Percentiles rank a stretch among this genome's conserved stretches.
Conservation (phyloP, 2,113 vertebrate species). For the Pedetes capensis region DNA sequence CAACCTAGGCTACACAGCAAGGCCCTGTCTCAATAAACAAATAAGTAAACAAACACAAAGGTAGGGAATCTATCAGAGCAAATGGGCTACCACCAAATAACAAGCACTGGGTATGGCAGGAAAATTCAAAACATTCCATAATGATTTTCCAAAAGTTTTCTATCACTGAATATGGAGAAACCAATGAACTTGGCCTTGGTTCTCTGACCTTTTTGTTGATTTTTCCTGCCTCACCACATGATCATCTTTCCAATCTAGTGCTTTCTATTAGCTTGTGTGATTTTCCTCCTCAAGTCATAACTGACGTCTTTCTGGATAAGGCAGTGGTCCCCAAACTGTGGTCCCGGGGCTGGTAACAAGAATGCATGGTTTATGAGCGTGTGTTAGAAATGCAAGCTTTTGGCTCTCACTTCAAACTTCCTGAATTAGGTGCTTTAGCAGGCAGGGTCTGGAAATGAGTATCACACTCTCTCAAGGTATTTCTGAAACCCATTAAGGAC, state of each 20-base stretch:
- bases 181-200: neutral
- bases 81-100: neutral
- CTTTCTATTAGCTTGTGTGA: neutral
- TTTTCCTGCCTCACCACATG: too few species aligned
- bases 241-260: too few species aligned
- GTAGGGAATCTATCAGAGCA: neutral
- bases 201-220: neutral
- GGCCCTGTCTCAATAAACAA: neutral
- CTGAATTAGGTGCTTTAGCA: fast-evolving
- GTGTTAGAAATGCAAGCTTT: too few species aligned
- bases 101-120: too few species aligned
- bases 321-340: neutral
- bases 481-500: neutral
- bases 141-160: neutral
- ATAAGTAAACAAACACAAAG: neutral
- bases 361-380: fast-evolving
- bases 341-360: fast-evolving
- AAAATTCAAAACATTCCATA: neutral
- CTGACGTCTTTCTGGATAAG: neutral
- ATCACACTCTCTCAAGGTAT: neutral
- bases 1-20: neutral
- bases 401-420: too few species aligned
- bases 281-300: neutral
- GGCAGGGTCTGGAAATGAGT: too few species aligned
- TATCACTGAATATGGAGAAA: too few species aligned